Conservation (phyloP, 2,113 vertebrate genomes). For the Mixornis gularis region DNA sequence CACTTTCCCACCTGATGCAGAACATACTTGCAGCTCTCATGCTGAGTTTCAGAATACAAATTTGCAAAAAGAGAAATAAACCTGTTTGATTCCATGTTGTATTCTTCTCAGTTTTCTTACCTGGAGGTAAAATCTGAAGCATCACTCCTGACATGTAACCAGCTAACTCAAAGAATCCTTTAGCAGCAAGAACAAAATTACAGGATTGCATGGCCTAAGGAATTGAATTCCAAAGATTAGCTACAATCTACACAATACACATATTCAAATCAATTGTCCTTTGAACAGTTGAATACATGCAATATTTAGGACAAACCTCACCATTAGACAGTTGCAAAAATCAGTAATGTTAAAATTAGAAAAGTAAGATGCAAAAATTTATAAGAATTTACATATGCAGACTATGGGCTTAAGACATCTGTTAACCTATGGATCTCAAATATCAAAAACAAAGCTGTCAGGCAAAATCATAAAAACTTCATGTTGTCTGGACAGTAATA, state of each 20-base stretch:
- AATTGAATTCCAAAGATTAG: neutral
- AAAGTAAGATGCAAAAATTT: neutral
- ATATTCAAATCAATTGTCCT: neutral
- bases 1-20: neutral
- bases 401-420: neutral
- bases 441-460: neutral
- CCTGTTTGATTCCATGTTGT: neutral
- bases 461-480: neutral
- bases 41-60: neutral
- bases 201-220: neutral
- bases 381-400: neutral
- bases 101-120: neutral
- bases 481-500: neutral
- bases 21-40: neutral
- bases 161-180: neutral
- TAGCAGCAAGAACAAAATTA: neutral
- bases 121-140: neutral
- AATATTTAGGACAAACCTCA: neutral
- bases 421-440: neutral
- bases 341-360: neutral
- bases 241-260: neutral
- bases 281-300: neutral
- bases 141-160: neutral
- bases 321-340: neutral
- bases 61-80: neutral